Conservation (phyloP, 2,113 vertebrate genomes). For the Rostratula benghalensis region DNA sequence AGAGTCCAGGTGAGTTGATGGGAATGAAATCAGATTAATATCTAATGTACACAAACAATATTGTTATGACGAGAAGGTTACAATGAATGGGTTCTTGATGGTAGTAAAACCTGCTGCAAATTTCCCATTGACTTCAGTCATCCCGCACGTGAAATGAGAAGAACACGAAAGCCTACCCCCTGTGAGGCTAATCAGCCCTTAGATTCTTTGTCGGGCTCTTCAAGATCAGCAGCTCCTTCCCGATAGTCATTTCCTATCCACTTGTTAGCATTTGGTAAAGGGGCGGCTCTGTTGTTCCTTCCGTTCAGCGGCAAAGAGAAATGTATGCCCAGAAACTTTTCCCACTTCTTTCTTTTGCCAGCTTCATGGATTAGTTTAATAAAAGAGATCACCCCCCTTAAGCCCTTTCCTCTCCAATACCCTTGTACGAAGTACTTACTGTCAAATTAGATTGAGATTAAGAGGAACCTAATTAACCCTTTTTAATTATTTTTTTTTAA, state of each 20-base stretch:
- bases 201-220: not conserved
- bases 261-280: not conserved
- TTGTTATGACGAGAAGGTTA: not conserved
- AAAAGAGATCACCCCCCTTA: not conserved
- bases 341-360: not conserved
- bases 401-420: not conserved
- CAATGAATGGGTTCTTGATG: not conserved
- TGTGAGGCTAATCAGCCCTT: fast-evolving
- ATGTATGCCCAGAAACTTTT: not conserved
- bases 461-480: not conserved
- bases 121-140: not conserved
- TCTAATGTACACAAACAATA: not conserved
- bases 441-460: not conserved
- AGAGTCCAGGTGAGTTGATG: not conserved
- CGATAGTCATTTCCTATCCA: not conserved
- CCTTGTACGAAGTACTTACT: not conserved
- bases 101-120: not conserved
- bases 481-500: not conserved
- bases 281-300: not conserved
- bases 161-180: not conserved
- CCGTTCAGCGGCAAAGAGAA: not conserved
- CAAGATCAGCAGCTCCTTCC: not conserved
- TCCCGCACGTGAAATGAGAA: not conserved
- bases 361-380: not conserved
- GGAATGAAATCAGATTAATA: not conserved